phyloP scores from a whole-genome alignment of 2,797 vertebrate species.

The Catamblyrhynchus diadema region DNA sequence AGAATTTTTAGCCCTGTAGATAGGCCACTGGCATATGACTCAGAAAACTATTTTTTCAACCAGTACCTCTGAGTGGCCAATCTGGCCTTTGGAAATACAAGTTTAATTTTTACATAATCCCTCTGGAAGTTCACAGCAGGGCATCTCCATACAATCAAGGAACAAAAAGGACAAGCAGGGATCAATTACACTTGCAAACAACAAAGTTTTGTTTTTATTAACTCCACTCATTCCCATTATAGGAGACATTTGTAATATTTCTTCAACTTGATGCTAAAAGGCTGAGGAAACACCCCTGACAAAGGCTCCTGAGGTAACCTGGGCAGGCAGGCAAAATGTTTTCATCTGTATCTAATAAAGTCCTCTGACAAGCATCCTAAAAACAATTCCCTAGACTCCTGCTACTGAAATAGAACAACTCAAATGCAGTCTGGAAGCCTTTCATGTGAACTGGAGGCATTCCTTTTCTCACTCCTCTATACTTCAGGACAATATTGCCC shows the following conservation, averaged over 20 bases:
- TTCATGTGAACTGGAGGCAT: neutral
- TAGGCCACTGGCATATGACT: constrained; percentile 15
- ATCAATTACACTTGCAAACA: neutral
- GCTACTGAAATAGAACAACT: neutral
- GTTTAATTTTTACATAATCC: neutral
- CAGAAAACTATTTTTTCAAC: constrained; percentile 33
- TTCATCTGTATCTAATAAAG: neutral
- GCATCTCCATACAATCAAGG: neutral
- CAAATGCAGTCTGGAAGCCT: neutral
- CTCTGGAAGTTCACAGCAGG: neutral
- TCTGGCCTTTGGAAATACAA: neutral
- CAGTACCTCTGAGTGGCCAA: neutral
- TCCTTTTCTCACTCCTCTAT: neutral
- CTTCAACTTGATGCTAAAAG: neutral
- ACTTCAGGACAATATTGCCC: neutral
- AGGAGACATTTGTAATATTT: neutral
- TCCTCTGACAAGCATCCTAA: neutral
- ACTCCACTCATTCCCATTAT: neutral
- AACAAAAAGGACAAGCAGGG: neutral
- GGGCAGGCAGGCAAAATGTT: neutral
- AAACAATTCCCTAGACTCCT: neutral
- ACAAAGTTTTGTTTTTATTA: neutral
- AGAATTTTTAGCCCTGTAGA: constrained; percentile 43
- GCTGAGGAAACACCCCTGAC: neutral
- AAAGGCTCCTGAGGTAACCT: neutral